These are phyloP conservation scores for Pristionchus fissidentatus DNA, from an alignment of 2,888 invertebrate genomes.

Conservation along the genomic window DNA sequence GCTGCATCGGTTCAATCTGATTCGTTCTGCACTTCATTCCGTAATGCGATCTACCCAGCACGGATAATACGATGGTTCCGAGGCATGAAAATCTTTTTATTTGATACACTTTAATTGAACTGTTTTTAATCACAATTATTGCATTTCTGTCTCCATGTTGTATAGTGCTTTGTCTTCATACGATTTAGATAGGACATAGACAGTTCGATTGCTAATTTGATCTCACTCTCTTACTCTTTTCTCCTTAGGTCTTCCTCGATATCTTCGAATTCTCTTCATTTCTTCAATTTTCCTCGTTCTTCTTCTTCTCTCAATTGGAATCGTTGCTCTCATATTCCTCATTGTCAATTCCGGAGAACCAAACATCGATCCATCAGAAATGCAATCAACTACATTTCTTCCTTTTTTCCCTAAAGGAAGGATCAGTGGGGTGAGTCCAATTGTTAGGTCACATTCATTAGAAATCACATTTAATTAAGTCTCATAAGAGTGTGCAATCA, in stretches of 20 bases:
- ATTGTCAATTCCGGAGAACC: background rate
- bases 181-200: too few species aligned
- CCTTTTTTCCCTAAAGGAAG: background rate
- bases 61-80: constrained; percentile 10
- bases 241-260: background rate
- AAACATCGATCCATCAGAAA: background rate
- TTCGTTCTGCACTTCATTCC: constrained; percentile 29
- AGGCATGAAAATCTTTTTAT: too few species aligned
- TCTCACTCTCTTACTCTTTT: background rate
- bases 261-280: background rate
- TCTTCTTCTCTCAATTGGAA: constrained; percentile 12
- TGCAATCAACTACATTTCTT: background rate
- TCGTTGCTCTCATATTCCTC: constrained; percentile 5
- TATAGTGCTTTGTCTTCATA: too few species aligned
- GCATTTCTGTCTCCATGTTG: background rate
- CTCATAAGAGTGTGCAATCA: background rate
- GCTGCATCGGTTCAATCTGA: constrained; percentile 9
- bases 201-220: too few species aligned
- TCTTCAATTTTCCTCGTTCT: background rate
- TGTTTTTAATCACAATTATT: too few species aligned
- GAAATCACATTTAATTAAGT: background rate
- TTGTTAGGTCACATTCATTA: background rate
- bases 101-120: too few species aligned
- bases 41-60: constrained; percentile 19
- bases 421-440: background rate